Percentiles rank a stretch among this genome's conserved stretches.
These are phyloP conservation scores for Tachyglossus aculeatus DNA, from an alignment of 2,797 vertebrate genomes.

Conservation along the genomic window DNA sequence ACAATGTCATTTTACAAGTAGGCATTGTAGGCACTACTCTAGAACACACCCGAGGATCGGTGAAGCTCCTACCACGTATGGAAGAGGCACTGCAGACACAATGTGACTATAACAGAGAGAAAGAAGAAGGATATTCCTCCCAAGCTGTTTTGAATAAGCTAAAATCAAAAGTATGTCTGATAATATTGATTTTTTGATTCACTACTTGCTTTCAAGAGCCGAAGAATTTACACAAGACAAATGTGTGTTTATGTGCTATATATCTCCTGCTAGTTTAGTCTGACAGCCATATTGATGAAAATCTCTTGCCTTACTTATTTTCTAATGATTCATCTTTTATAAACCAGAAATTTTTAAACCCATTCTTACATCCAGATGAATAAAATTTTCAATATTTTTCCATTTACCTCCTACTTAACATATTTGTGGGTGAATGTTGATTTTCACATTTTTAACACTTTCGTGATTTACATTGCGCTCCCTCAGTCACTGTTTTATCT, in stretches of 20 bases:
- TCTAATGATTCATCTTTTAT: no score
- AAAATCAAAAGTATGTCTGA: background rate
- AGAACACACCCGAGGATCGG: no score
- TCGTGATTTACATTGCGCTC: no score
- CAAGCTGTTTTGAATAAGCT: background rate
- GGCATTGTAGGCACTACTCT: background rate
- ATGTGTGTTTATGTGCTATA: background rate
- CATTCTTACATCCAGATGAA: no score
- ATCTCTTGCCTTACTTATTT: constrained; percentile 2
- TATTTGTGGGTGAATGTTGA: no score
- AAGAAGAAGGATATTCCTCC: constrained; percentile 1
- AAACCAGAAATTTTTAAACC: no score
- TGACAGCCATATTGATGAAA: background rate
- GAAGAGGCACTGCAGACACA: background rate
- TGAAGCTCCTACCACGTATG: constrained; percentile 7
- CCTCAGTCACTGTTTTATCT: no score
- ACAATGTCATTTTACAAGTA: constrained; percentile 23
- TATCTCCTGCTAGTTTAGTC: background rate
- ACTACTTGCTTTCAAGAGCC: constrained; percentile 7
- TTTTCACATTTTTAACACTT: no score
- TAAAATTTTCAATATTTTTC: no score
- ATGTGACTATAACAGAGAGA: constrained; percentile 7
- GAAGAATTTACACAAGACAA: background rate
- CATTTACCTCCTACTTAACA: no score
- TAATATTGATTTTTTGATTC: constrained; percentile 8